These are phyloP conservation scores for Drosophila willistoni DNA, from an alignment of 1,140 invertebrate species.

Conservation along the genomic window DNA sequence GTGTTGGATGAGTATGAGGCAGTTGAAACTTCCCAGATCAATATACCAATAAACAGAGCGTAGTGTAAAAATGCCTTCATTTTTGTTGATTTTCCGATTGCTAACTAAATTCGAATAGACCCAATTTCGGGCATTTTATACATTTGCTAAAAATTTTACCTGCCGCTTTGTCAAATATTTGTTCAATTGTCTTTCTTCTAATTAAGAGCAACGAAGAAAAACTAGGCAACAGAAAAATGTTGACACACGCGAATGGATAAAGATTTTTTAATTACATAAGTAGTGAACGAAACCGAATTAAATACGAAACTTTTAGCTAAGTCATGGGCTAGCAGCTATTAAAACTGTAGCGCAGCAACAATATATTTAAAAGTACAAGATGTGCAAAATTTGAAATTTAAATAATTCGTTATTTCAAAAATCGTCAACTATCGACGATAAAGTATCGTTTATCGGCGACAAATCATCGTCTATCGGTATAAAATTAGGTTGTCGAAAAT, in stretches of 20 bases:
- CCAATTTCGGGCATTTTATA: slow-evolving; percentile 20
- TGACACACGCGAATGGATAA: too few species aligned
- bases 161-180: slow-evolving; percentile 25
- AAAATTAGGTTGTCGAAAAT: background rate
- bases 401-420: too few species aligned
- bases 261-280: too few species aligned
- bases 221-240: background rate
- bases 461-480: too few species aligned
- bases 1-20: background rate
- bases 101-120: slow-evolving; percentile 18
- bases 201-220: slow-evolving; percentile 7
- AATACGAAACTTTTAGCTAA: too few species aligned
- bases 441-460: too few species aligned
- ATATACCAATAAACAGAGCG: background rate
- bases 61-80: background rate
- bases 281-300: too few species aligned
- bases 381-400: too few species aligned
- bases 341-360: too few species aligned
- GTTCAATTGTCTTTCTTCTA: slow-evolving; percentile 29
- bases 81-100: background rate
- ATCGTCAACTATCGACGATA: too few species aligned
- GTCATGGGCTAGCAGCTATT: too few species aligned
- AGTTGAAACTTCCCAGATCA: background rate
- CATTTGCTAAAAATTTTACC: slow-evolving; percentile 13
- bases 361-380: too few species aligned